phyloP scores from a whole-genome alignment of 2,113 vertebrate genomes.

The Oreochromis niloticus region DNA sequence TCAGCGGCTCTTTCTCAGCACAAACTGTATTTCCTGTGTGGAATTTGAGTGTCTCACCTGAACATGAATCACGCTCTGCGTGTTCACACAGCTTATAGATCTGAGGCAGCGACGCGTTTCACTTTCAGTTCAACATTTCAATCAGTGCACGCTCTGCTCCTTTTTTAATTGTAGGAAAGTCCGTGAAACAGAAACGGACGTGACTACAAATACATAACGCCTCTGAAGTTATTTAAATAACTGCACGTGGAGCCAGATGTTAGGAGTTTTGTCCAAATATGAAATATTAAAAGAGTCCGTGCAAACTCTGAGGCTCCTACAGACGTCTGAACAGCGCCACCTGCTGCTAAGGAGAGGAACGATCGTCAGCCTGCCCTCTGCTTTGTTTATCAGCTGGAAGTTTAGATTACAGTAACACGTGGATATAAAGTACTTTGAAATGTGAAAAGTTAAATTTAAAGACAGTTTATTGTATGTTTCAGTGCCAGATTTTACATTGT shows the following conservation, averaged over 20 bases:
- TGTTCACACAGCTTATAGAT: background rate
- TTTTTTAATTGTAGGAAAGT: background rate
- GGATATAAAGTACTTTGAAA: background rate
- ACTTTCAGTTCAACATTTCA: background rate
- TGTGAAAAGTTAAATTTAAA: background rate
- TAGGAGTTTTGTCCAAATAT: background rate
- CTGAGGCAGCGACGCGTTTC: background rate
- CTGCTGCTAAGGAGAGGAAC: background rate
- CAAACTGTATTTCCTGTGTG: background rate
- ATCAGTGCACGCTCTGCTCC: background rate
- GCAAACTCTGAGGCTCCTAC: background rate
- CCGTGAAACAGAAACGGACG: background rate
- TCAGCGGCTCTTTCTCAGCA: background rate
- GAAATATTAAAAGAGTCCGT: background rate
- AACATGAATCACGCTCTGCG: background rate
- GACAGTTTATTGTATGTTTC: background rate
- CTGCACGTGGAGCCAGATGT: background rate
- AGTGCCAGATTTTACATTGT: background rate
- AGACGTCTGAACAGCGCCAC: background rate
- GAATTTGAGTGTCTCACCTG: background rate
- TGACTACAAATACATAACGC: rapidly evolving
- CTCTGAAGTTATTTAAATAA: rapidly evolving
- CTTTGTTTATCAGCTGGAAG: background rate
- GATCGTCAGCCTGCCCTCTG: background rate
- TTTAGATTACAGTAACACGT: background rate